phyloP scores from a whole-genome alignment of 2,888 invertebrate species.

The Mimumesa dahlbomi region DNA sequence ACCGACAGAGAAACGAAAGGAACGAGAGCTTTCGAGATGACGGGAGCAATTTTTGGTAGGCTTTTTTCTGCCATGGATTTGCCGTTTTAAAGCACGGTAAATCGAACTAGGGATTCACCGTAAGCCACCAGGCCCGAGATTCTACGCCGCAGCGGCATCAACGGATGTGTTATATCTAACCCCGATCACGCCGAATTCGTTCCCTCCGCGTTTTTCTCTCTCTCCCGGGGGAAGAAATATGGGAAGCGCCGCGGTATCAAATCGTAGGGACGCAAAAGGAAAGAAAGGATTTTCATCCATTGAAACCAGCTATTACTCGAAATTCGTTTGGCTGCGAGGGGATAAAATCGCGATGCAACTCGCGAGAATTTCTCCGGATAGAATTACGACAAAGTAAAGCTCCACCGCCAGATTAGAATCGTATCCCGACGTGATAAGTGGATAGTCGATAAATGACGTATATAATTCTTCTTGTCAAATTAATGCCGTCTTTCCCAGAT shows the following conservation, averaged over 20 bases:
- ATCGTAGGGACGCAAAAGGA: conserved; percentile 16
- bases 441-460: not conserved
- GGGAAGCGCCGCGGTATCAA: conserved; percentile 35
- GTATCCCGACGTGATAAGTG: not conserved
- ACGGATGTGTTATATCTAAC: conserved; percentile 20
- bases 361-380: not conserved
- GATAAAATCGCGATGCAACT: conserved; percentile 21
- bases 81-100: conserved; percentile 39
- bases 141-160: conserved; percentile 4
- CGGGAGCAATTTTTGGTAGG: not conserved
- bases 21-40: too few relatives aligned
- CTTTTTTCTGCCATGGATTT: conserved; percentile 21
- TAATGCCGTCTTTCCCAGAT: not conserved
- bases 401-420: not conserved
- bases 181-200: conserved; percentile 27
- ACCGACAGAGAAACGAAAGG: too few relatives aligned
- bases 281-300: conserved; percentile 35
- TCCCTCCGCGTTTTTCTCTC: conserved; percentile 17
- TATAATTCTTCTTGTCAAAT: not conserved
- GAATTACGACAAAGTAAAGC: conserved; percentile 1
- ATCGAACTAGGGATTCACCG: conserved; percentile 33
- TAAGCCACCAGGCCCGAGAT: conserved; percentile 2
- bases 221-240: conserved; percentile 27
- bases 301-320: conserved; percentile 26
- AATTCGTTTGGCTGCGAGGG: conserved; percentile 34